These are phyloP conservation scores for Coracopsis vasa DNA, from an alignment of 2,113 vertebrate genomes.

Conservation along the genomic window DNA sequence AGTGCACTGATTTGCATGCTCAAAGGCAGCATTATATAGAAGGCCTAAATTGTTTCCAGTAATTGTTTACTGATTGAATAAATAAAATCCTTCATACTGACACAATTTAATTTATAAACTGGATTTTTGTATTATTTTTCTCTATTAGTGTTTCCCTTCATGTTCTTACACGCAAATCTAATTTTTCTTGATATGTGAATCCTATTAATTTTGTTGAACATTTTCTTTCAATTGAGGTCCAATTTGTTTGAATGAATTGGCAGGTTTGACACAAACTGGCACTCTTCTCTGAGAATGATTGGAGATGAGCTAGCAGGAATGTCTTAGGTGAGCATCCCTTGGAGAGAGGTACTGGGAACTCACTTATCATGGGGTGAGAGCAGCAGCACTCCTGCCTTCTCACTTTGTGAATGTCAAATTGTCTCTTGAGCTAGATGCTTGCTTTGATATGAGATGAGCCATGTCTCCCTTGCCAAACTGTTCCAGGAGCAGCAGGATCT, in stretches of 20 bases:
- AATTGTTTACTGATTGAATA: neutral
- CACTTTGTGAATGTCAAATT: rapidly evolving
- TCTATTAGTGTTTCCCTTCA: neutral
- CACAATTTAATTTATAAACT: neutral
- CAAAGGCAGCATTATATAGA: neutral
- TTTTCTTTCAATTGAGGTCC: neutral
- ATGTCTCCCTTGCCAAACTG: no score
- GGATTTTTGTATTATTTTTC: neutral
- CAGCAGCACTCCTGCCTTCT: neutral
- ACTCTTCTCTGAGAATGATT: neutral
- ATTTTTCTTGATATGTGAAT: rapidly evolving
- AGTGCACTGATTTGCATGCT: neutral
- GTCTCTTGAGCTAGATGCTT: neutral
- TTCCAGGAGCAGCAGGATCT: neutral
- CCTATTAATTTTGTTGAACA: neutral
- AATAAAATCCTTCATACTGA: neutral
- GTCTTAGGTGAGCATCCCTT: neutral
- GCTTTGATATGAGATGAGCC: neutral
- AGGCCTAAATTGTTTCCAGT: neutral
- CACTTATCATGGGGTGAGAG: rapidly evolving
- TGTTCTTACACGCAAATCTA: neutral
- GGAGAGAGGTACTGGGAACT: no score
- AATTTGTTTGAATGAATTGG: neutral
- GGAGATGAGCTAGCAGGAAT: neutral
- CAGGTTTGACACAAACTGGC: neutral